Base-by-base conservation (phyloP, 2,113 vertebrate species). In the Rhinogobius similis region DNA sequence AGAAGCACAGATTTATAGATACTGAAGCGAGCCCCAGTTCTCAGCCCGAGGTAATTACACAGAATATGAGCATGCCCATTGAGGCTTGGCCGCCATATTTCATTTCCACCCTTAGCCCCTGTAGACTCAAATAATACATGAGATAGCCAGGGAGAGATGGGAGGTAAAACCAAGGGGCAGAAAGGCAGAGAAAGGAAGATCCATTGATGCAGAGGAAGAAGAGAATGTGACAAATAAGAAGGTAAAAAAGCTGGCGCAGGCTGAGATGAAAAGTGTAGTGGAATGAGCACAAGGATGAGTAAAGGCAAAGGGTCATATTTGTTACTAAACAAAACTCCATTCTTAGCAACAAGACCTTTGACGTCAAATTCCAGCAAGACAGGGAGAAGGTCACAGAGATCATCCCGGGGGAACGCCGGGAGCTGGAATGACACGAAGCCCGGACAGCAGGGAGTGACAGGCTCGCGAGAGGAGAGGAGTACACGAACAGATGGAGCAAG, bases 311-410 rank as follows among this genome's bases (percentile, higher is more conserved):
- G 87, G 85, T 90, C 86, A 79, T 88, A 90, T 94, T 94, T 94
- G 90, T 95, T 95, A 92, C 89, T 79, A 94, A 94, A 95, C 91
- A 93, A 86, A 93, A 89, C 93, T 92, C 88, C 87, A 86, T 93
- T 92, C 91, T 84, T 89, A 94, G 95, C 93, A 94, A 94, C 91
- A 90, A 92, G 91, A 88, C 93, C 90, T 94, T 95, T 94, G 93
- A 94, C 92, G 93, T 94, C 91, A 94, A 92, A 94, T 93, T 93
- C 93, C 93, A 87, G 86, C 91, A 92, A 94, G 93, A 95, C 92
- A 92, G 93, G 90, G 90, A 95, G 93, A 95, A 90, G 94, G 94
- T 95, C 95, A 93, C 92, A 91, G 93, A 91, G 92, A 86, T 85
- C 88, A 71, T 94, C 94, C 93, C 90, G 67, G 79, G 77, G 92